Conservation (phyloP, 2,888 invertebrate genomes). For the Noctua janthe region DNA sequence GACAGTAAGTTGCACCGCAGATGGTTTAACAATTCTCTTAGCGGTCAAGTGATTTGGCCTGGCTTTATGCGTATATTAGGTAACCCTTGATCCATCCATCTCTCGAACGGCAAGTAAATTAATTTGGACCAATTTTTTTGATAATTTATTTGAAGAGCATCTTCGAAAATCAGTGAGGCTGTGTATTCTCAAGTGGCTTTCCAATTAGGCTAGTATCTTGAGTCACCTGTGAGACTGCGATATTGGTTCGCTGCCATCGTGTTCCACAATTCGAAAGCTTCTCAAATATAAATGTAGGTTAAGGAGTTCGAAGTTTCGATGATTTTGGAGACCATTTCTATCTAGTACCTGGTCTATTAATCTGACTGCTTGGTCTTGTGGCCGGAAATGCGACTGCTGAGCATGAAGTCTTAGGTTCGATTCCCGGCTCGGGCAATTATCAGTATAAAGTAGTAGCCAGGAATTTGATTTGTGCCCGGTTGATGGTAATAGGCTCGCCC, state of each 20-base stretch:
- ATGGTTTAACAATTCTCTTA: no score
- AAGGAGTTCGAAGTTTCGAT: constrained; percentile 1
- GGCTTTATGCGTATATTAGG: no score
- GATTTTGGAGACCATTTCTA: neutral
- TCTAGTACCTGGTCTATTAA: neutral
- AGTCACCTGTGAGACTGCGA: constrained; percentile 52
- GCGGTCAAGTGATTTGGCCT: neutral
- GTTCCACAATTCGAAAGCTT: constrained; percentile 26
- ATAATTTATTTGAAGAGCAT: constrained; percentile 51
- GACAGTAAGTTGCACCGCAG: neutral
- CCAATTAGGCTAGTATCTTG: constrained; percentile 62
- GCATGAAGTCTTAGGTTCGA: no score
- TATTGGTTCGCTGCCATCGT: constrained; percentile 48
- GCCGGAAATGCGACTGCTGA: no score
- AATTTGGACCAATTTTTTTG: constrained; percentile 19
- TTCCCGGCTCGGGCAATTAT: no score
- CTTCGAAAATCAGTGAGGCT: constrained; percentile 57
- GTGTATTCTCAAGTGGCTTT: constrained; percentile 61
- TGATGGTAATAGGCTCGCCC: no score
- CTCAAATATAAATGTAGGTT: constrained; percentile 45
- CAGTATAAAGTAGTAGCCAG: no score
- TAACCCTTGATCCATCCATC: neutral
- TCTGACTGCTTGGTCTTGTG: no score
- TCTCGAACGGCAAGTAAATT: neutral
- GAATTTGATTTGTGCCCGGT: no score